phyloP scores from a whole-genome alignment of 2,888 invertebrate genomes.

The Parnassius smintheus region DNA sequence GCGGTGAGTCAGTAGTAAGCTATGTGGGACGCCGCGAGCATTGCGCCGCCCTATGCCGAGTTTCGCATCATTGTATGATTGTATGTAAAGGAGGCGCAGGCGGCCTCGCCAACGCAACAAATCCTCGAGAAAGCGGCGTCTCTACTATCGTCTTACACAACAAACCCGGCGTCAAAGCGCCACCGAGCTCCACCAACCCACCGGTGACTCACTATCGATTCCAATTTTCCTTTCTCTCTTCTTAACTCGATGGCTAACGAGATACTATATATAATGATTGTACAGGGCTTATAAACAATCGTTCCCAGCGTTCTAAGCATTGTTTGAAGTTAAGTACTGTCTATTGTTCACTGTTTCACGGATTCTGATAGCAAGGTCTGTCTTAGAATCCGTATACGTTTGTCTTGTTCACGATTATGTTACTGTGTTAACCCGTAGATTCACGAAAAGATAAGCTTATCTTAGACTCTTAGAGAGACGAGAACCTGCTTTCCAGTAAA shows the following conservation, averaged over 20 bases:
- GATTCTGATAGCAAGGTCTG: conserved; percentile 31
- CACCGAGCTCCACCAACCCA: conserved; percentile 21
- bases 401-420: conserved; percentile 48
- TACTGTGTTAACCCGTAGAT: conserved; percentile 65
- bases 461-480: too few relatives aligned
- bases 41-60: conserved; percentile 45
- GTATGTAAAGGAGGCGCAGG: conserved; percentile 77
- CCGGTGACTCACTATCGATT: conserved; percentile 15
- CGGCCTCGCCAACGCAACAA: conserved; percentile 59
- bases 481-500: too few relatives aligned
- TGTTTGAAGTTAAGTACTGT: conserved; percentile 24
- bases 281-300: conserved; percentile 11
- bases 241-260: neutral
- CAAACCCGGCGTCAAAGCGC: conserved; percentile 29
- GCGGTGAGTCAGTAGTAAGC: conserved; percentile 69
- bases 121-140: conserved; percentile 56
- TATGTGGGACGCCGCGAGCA: conserved; percentile 64
- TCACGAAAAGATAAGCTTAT: conserved; percentile 67
- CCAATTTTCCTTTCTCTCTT: conserved; percentile 17
- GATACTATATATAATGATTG: conserved; percentile 1
- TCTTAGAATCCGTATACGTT: conserved; percentile 24
- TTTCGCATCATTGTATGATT: conserved; percentile 56
- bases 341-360: conserved; percentile 31
- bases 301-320: conserved; percentile 3
- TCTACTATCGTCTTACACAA: conserved; percentile 25